Evolutionary conservation across 2,113 vertebrate genomes (phyloP).

Genomic region (Halichoeres trimaculatus): DNA sequence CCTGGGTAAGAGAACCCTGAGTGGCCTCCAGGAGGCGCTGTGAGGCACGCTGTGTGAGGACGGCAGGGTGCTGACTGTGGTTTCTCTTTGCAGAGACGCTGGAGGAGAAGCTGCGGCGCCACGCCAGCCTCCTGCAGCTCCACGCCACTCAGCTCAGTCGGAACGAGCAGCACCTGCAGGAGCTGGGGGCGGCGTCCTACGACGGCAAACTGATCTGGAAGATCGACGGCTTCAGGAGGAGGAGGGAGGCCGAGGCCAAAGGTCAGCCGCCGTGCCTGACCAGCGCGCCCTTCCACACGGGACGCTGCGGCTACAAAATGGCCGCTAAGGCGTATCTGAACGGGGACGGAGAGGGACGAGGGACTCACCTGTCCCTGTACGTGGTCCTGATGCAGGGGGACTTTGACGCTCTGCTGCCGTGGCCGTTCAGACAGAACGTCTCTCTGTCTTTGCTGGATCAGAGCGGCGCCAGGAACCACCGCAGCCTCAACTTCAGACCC

Average conservation of each 20-base stretch:
- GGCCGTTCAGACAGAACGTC: slow-evolving; percentile 93
- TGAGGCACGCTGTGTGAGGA: too few species aligned
- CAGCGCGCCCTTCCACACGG: slow-evolving; percentile 90
- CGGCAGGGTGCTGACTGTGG: too few species aligned
- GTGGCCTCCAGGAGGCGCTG: not conserved
- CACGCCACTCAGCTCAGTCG: slow-evolving; percentile 44
- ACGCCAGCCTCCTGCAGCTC: slow-evolving; percentile 45
- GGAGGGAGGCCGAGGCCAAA: slow-evolving; percentile 83
- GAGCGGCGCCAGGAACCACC: slow-evolving; percentile 48
- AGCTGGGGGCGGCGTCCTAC: slow-evolving; percentile 88
- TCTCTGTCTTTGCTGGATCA: slow-evolving; percentile 62
- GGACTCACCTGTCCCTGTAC: slow-evolving; percentile 90
- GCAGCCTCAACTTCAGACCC: slow-evolving; percentile 53
- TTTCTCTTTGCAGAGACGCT: slow-evolving; percentile 22
- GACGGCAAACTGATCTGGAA: slow-evolving; percentile 94
- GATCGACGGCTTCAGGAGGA: slow-evolving; percentile 86
- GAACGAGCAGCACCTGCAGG: slow-evolving; percentile 52
- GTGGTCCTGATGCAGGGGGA: slow-evolving; percentile 93
- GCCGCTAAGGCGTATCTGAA: slow-evolving; percentile 89
- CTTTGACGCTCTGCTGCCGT: slow-evolving; percentile 90
- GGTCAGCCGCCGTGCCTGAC: slow-evolving; percentile 84
- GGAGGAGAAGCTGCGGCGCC: slow-evolving; percentile 50
- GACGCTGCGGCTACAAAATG: slow-evolving; percentile 91
- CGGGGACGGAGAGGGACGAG: slow-evolving; percentile 88
- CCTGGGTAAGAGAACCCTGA: slow-evolving; percentile 43